Evolutionary conservation across 2,113 vertebrate genomes (phyloP), one percentile per base, ranked within the genome.

Genomic region (Anguilla japonica): DNA sequence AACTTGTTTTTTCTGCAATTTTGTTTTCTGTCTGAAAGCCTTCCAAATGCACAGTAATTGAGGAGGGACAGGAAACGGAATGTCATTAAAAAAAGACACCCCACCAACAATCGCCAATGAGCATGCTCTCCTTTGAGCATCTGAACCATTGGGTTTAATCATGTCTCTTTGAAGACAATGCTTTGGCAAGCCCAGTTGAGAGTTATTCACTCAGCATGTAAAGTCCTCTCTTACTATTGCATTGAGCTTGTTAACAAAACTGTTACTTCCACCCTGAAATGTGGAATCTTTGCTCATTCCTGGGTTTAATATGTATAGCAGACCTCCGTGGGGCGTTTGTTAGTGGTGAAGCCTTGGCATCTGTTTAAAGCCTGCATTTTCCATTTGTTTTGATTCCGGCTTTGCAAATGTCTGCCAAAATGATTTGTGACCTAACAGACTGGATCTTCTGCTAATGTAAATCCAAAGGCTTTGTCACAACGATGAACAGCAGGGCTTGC

Each of bases 391-490:
- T 79, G 83, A 39, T 82, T 85, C 43, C 26, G 43, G 50, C n/a
- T 81, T 87, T 67, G 83, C 41, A 79, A 39, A 46, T 39, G n/a
- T 79, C 63, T 81, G 85, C 90, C 87, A 86, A 82, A 83, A 84
- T 87, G 86, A 92, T 91, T 91, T 88, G 87, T 92, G 91, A 91
- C 84, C 83, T 88, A 85, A 57, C 82, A 86, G 89, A 84, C 83
- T 84, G 85, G 53, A 81, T 87, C 85, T 84, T 85, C 83, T 84
- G 87, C 84, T 67, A 83, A 90, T 89, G 88, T 82, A 41, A 71
- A 81, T 85, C 85, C 41, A 79, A 82, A 86, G 56, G 81, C 84
- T 82, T 50, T 87, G 57, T 86, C 85, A 18, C 75, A 81, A 60
- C 60, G 78, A 86, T 78, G 26, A 67, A 81, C 79, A 83, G 39